Base-by-base conservation (phyloP, 30 jellyfish, hydroid and myxozoan species). In the Nemopilema nomurai region DNA sequence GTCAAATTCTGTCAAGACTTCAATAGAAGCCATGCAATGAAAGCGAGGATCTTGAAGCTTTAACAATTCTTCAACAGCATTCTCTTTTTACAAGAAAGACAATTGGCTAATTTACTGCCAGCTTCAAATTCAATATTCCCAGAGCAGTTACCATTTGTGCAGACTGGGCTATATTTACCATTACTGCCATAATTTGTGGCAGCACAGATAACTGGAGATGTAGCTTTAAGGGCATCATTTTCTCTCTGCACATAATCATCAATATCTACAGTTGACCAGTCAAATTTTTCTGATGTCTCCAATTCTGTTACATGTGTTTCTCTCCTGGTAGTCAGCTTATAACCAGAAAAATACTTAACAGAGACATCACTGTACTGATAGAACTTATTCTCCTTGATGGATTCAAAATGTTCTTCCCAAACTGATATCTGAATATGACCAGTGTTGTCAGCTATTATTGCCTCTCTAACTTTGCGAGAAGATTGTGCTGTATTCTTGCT, bases 131-230 rank as follows among this genome's bases (percentile, higher is more conserved):
- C 51, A 68, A 68, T 68, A 27, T 27, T 68, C 51, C 79, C 51
- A 68, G 79, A n/a, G 51, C 79, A 68, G 24, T n/a, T 68, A n/a
- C 24, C 51, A 68, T 68, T 68, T 23, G 79, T 68, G 79, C 79
- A 68, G 32, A 68, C 79, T 68, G 79, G 79, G 51, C 32, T 28
- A 27, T 8, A 8, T 3, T 68, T 32, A 1, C 17, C 79, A 4
- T 1, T 68, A 8, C 16, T 50, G 17, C 51, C 79, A 49, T 8
- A 8, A 17, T 3, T 68, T 68, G 17, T 16, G 1, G 51, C 51
- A 50, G 51, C 17, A 27, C 79, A 68, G 51, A 68, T 27, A 68
- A 32, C 51, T 68, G 79, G 79, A 17, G 49, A n/a, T 68, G 79
- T 68, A n/a, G 51, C 49, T n/a, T 68, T 68, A 23, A n/a, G 24